Conservation (phyloP, 2,888 invertebrate species). For the Ectemnius continuus region DNA sequence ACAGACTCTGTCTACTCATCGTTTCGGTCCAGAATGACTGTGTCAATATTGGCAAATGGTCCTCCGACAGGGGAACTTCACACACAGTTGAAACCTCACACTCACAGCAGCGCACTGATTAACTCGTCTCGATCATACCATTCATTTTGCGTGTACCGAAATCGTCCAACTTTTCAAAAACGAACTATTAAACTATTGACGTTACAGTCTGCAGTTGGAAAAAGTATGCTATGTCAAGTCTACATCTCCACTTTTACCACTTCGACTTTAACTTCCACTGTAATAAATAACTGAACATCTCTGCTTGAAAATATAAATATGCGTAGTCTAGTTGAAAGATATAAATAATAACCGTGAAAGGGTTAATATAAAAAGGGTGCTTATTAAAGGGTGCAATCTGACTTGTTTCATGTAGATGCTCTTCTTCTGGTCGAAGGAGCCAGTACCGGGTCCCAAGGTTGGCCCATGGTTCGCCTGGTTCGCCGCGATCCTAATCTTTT, state of each 20-base stretch:
- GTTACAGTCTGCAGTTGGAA: too few relatives aligned
- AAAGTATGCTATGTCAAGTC: too few relatives aligned
- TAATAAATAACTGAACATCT: too few relatives aligned
- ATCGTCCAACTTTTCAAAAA: background rate
- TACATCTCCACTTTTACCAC: too few relatives aligned
- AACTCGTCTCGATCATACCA: background rate
- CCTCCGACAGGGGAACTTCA: conserved; percentile 12
- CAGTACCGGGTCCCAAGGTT: conserved; percentile 62
- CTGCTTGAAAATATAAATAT: too few relatives aligned
- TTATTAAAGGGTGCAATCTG: background rate
- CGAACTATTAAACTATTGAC: too few relatives aligned
- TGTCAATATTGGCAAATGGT: conserved; percentile 32
- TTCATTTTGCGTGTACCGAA: conserved; percentile 1
- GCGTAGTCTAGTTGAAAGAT: too few relatives aligned
- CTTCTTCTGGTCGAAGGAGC: conserved; percentile 72
- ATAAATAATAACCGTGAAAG: too few relatives aligned
- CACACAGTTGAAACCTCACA: conserved; percentile 3
- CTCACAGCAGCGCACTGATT: too few relatives aligned
- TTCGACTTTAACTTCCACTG: too few relatives aligned
- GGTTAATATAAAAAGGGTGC: background rate
- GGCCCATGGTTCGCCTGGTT: conserved; percentile 75
- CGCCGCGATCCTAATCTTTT: conserved; percentile 69
- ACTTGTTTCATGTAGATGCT: conserved; percentile 64
- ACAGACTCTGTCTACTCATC: conserved; percentile 11
- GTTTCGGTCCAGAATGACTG: conserved; percentile 15